phyloP scores from a whole-genome alignment of 1,140 invertebrate genomes.

The Pachypeltis micranthus region DNA sequence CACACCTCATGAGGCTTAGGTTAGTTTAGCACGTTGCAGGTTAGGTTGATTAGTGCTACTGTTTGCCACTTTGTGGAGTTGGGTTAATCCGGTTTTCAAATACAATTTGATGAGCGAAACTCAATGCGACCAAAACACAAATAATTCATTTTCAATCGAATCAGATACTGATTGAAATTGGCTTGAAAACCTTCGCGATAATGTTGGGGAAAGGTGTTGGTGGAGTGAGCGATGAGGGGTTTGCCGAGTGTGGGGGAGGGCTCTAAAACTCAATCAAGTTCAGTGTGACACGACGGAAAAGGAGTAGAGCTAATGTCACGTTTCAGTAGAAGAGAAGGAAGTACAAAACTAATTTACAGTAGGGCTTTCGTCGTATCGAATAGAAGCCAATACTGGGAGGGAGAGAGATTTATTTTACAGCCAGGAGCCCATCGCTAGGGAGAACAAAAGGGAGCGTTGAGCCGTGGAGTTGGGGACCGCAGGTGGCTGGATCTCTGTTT shows the following conservation, averaged over 20 bases:
- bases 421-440: not conserved
- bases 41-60: too few species aligned
- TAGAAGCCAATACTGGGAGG: not conserved
- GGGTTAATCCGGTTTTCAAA: too few species aligned
- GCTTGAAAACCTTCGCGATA: not conserved
- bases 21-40: too few species aligned
- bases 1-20: too few species aligned
- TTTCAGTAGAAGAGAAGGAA: not conserved
- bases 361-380: conserved; percentile 7
- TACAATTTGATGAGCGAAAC: too few species aligned
- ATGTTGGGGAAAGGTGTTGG: too few species aligned
- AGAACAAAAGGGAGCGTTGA: not conserved
- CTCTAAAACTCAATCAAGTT: conserved; percentile 5
- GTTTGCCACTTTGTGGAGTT: too few species aligned
- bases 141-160: not conserved
- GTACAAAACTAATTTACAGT: conserved; percentile 3
- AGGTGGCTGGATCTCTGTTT: not conserved
- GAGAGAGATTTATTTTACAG: not conserved
- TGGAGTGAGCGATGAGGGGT: too few species aligned
- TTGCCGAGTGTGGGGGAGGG: not conserved
- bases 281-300: not conserved
- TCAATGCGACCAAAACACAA: too few species aligned
- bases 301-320: not conserved
- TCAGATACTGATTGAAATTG: not conserved
- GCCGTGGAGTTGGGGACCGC: not conserved